These are phyloP conservation scores for Chrysomallon squamiferum DNA, from an alignment of 1,140 invertebrate species.

Conservation along the genomic window DNA sequence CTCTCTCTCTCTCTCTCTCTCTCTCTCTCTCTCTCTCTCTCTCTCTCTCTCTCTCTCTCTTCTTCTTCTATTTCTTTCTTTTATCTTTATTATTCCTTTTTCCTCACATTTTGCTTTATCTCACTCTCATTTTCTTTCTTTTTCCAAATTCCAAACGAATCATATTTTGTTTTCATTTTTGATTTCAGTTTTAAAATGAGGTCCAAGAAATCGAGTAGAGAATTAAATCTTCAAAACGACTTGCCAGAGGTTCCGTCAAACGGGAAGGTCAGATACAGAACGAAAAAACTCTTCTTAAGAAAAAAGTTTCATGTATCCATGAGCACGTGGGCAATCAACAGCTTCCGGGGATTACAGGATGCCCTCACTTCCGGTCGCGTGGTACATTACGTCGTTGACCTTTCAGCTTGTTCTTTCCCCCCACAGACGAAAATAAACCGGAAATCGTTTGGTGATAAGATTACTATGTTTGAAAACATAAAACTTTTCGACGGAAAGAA, in stretches of 20 bases:
- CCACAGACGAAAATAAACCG: conserved; percentile 9
- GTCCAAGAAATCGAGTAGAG: conserved; percentile 2
- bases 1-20: no score
- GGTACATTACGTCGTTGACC: conserved; percentile 26
- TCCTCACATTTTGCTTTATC: no score
- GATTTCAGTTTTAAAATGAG: background rate
- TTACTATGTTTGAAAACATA: conserved; percentile 25
- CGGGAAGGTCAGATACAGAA: background rate
- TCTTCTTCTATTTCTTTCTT: no score
- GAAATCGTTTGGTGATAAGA: conserved; percentile 24
- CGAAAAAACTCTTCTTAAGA: background rate
- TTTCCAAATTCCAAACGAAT: no score
- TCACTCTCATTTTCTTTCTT: no score
- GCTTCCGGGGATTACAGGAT: conserved; percentile 18
- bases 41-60: no score
- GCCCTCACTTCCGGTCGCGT: conserved; percentile 25
- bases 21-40: no score
- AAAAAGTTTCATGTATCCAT: conserved; percentile 2
- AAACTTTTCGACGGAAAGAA: conserved; percentile 7
- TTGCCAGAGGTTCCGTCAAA: background rate
- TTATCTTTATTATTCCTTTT: no score
- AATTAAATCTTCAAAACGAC: conserved; percentile 8
- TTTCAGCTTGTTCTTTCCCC: conserved; percentile 16
- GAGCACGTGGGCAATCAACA: conserved; percentile 22
- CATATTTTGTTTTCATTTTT: no score